Evolutionary conservation across 2,888 invertebrate genomes (phyloP).

Genomic region (Tetranychus truncatus): DNA sequence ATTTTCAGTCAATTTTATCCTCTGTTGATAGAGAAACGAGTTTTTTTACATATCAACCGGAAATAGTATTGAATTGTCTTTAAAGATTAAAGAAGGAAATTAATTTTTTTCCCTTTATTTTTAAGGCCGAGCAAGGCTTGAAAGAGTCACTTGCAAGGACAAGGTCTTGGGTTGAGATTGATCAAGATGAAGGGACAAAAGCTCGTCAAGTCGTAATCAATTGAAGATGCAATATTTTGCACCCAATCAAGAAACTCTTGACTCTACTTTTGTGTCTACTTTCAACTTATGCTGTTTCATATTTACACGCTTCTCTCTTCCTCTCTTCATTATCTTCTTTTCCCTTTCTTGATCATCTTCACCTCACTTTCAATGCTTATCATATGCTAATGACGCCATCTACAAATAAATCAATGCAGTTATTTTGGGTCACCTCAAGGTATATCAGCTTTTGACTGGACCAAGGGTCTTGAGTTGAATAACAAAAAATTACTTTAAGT

Average conservation of each 20-base stretch:
- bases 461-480: not conserved
- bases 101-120: too few species aligned
- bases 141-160: too few species aligned
- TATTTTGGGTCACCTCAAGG: not conserved
- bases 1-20: too few species aligned
- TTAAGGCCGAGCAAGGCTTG: too few species aligned
- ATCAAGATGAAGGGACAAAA: not conserved
- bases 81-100: too few species aligned
- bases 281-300: too few species aligned
- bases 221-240: not conserved
- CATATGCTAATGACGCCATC: not conserved
- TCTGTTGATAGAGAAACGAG: not conserved
- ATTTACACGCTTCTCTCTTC: too few species aligned
- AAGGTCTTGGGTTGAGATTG: not conserved
- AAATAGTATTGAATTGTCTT: not conserved
- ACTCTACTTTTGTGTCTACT: not conserved
- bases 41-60: not conserved
- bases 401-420: not conserved
- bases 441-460: not conserved
- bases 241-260: constrained; percentile 1
- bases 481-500: too few species aligned
- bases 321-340: too few species aligned
- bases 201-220: too few species aligned
- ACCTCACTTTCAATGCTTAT: not conserved
- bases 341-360: too few species aligned